Conservation (phyloP, 2,888 invertebrate species). For the Bursaphelenchus okinawaensis region DNA sequence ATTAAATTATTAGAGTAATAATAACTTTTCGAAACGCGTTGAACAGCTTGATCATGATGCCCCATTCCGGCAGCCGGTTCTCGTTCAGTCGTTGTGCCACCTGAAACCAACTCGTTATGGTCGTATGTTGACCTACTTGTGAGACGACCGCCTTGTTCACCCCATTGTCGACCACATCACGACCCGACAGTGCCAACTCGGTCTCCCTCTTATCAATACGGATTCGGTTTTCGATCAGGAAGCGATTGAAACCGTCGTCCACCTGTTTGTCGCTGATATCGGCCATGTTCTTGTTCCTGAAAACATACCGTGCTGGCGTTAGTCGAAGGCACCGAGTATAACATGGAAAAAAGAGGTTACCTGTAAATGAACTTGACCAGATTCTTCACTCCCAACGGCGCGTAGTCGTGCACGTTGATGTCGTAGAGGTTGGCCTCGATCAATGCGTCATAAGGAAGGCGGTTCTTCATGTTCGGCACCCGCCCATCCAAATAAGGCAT, state of each 20-base stretch:
- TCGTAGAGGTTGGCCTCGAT: constrained; percentile 36
- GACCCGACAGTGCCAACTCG: constrained; percentile 31
- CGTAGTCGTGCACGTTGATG: constrained; percentile 33
- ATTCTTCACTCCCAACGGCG: constrained; percentile 31
- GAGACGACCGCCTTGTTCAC: constrained; percentile 36
- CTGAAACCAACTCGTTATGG: constrained; percentile 12
- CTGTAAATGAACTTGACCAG: constrained; percentile 33
- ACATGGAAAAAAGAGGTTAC: constrained; percentile 20
- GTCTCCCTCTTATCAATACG: constrained; percentile 30
- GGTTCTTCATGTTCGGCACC: constrained; percentile 15
- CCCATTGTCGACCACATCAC: constrained; percentile 40
- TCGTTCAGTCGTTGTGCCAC: constrained; percentile 26
- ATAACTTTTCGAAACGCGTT: constrained; percentile 36
- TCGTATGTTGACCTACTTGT: constrained; percentile 14
- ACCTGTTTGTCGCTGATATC: constrained; percentile 32
- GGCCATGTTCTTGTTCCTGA: constrained; percentile 26
- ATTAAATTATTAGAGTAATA: background rate
- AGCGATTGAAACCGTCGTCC: constrained; percentile 37
- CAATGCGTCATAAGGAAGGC: constrained; percentile 33
- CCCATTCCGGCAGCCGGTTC: constrained; percentile 34
- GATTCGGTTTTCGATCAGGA: constrained; percentile 29
- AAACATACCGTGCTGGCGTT: constrained; percentile 4
- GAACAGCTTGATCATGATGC: constrained; percentile 33
- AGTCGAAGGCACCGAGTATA: background rate
- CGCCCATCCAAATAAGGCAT: constrained; percentile 38